Evolutionary conservation across 1,140 invertebrate genomes (phyloP), one percentile per base, ranked within the genome.

Genomic region (Magallana gigas): DNA sequence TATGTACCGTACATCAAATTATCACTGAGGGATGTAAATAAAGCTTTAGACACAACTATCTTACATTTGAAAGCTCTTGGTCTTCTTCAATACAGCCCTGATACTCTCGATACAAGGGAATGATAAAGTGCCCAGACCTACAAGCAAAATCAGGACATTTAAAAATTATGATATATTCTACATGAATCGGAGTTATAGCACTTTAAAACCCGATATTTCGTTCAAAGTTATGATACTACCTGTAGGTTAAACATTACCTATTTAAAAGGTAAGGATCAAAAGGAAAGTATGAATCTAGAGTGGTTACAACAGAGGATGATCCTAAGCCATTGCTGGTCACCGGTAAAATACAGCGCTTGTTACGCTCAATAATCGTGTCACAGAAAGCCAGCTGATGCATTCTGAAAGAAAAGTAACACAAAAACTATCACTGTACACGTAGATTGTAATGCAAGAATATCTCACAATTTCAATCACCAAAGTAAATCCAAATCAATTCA

Each of bases 381-480:
- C 98, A 99, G 95, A 98, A 99, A 6, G 97, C 98, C 76, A 99
- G 95, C 93, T 99, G 98, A 94, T 98, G 97, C n/a, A 96, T 90
- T 68, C 94, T 95, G 90, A 68, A 76, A 71, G 23, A 71, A 9
- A 82, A 56, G 81, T n/a, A 18, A 80, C 71, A 14, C 1, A 48
- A 2, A 48, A 48, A 48, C 36, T 48, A 48, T 48, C 36, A 48
- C 36, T 48, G 5, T 48, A 56, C 68, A 62, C 16, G 5, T 48
- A 1, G 36, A 48, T 48, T 48, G 36, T 5, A 48, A 48, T 3
- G 3, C 36, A 36, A 36, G 36, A 36, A 36, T 36, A 36, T 1
- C 36, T 36, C 36, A 48, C 36, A 4, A 1, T 48, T 48, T 48
- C 36, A 48, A 48, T 48, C 36, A 48, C 36, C 36, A 1, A 48